Conservation (phyloP, 2,797 vertebrate species). For the Delichon dasypus region DNA sequence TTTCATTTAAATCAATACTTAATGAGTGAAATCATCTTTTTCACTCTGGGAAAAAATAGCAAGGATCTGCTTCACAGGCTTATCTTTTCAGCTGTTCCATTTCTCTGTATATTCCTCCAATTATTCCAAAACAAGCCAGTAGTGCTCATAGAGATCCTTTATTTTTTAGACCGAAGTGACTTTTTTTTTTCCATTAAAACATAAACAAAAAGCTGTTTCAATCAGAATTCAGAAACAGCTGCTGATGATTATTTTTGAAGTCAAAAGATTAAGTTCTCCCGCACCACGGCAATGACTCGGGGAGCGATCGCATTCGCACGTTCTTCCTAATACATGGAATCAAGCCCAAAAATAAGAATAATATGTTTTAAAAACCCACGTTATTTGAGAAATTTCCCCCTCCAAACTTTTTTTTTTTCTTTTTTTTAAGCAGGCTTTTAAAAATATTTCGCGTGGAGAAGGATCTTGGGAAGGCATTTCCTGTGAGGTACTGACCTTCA, state of each 20-base stretch:
- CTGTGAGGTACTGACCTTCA: neutral
- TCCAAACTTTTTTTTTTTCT: neutral
- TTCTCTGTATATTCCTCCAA: neutral
- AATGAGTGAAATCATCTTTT: neutral
- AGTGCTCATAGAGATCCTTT: neutral
- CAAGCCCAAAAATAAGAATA: neutral
- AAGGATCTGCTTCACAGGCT: neutral
- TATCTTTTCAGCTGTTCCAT: neutral
- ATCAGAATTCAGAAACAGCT: neutral
- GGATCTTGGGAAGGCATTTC: neutral
- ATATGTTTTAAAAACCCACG: no score
- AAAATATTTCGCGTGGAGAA: accelerated
- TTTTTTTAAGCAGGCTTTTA: neutral
- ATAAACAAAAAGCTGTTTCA: neutral
- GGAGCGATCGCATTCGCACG: accelerated
- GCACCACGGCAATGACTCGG: accelerated
- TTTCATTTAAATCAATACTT: neutral
- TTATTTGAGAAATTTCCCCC: neutral
- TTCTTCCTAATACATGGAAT: neutral
- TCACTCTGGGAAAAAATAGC: neutral
- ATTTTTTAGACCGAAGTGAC: neutral
- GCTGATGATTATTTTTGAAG: neutral
- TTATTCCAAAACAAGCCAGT: neutral
- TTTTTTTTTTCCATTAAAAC: neutral
- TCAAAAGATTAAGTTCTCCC: neutral